Evolutionary conservation across 2,797 vertebrate genomes (phyloP), one percentile per base, ranked within the genome.

Genomic region (Podarcis lilfordi): DNA sequence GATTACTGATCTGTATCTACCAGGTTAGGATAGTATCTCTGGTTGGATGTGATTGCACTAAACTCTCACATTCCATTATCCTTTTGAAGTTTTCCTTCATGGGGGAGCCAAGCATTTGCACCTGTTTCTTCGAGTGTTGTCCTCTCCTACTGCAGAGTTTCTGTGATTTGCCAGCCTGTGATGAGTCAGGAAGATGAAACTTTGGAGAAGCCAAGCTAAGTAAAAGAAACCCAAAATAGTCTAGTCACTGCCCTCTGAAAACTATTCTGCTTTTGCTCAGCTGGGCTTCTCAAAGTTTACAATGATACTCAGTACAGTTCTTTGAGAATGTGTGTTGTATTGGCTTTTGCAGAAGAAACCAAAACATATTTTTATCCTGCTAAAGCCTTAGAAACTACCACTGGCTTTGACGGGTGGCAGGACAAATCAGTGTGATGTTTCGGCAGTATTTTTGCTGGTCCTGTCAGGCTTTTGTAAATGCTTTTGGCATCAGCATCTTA

Each of bases 381-480:
- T 35, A 5, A 82, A 78, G 64, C 3, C 19, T 19, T 74, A 17
- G 83, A 69, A 88, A 92, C 90, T 71, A 0, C 80, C 0, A 15
- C 27, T 27, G 85, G 82, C 50, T 23, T 85, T 93, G 0, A 93
- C 27, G 79, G 90, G 89, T 92, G 89, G 86, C 89, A 90, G 91
- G 91, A 87, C 78, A 35, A 92, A 89, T 90, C 91, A 94, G 89
- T 92, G 92, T 93, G 93, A 92, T 94, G 90, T 91, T 93, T 94
- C 94, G 93, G 85, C 85, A 92, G 94, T 93, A 92, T 95, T 95
- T 94, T 92, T 92, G 89, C 89, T 93, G 92, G 92, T 93, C 89
- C 90, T 92, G 90, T 89, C 85, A 90, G 93, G 94, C 94, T 95
- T 92, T 92, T 95, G 94, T 92, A 93, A 93, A 94, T 93, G 89